These are phyloP conservation scores for Scomber japonicus DNA, from an alignment of 2,113 vertebrate species.

Conservation along the genomic window DNA sequence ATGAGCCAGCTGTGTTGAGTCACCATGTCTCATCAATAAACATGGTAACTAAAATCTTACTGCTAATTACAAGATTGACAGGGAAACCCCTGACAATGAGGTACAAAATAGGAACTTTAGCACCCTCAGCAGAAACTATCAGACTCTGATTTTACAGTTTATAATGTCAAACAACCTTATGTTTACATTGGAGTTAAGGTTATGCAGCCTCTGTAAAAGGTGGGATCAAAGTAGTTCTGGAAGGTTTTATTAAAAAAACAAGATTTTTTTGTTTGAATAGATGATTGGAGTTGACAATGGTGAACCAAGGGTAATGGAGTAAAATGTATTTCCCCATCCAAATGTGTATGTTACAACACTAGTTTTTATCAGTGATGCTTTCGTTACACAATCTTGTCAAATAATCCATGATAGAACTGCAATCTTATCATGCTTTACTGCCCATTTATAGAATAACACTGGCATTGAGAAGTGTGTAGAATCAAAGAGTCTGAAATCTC, in stretches of 20 bases:
- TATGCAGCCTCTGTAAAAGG: background rate
- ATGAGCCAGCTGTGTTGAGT: background rate
- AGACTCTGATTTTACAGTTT: background rate
- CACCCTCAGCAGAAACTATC: too few relatives aligned
- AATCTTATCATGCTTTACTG: constrained; percentile 21
- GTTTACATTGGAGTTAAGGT: background rate
- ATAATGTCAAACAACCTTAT: too few relatives aligned
- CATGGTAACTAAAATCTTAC: background rate
- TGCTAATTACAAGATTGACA: background rate
- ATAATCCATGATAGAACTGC: constrained; percentile 24
- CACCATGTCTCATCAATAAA: background rate
- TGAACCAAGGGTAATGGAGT: too few relatives aligned
- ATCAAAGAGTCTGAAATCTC: constrained; percentile 36
- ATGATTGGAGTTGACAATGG: too few relatives aligned
- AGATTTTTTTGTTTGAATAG: background rate
- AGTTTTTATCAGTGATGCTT: background rate
- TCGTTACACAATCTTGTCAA: background rate
- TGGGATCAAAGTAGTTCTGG: background rate
- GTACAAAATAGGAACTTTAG: too few relatives aligned
- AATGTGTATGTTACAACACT: too few relatives aligned
- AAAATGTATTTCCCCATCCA: too few relatives aligned
- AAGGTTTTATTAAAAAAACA: background rate
- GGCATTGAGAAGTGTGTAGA: constrained; percentile 4
- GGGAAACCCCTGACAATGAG: too few relatives aligned
- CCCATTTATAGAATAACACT: constrained; percentile 9